Evolutionary conservation across 2,113 vertebrate species (phyloP).

Genomic region (Xiphias gladius): DNA sequence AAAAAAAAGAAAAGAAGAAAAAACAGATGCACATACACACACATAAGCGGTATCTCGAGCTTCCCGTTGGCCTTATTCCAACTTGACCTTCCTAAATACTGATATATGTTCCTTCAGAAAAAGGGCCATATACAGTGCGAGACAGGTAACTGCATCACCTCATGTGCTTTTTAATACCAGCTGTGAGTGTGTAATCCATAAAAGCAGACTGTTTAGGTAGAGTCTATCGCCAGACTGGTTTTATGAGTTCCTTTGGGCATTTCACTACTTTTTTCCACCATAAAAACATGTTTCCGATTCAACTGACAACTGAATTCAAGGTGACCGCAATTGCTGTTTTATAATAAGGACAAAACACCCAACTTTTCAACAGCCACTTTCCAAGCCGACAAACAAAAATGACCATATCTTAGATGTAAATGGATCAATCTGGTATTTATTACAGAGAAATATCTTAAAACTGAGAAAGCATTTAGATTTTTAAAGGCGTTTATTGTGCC

Average conservation of each 20-base stretch:
- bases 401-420: conserved; percentile 6
- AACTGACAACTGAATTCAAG: conserved; percentile 6
- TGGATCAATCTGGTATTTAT: not conserved
- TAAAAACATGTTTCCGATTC: conserved; percentile 41
- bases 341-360: conserved; percentile 12
- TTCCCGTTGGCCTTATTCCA: not conserved
- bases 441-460: conserved; percentile 3
- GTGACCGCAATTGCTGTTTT: conserved; percentile 4
- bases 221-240: not conserved
- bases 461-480: not conserved
- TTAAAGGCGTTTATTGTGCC: not conserved
- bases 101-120: no score
- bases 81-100: conserved; percentile 19
- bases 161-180: conserved; percentile 6
- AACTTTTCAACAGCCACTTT: conserved; percentile 15
- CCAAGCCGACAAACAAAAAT: conserved; percentile 22
- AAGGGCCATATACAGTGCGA: no score
- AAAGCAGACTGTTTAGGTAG: not conserved
- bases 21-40: not conserved
- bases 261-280: conserved; percentile 30
- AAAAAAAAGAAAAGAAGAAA: not conserved
- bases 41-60: not conserved
- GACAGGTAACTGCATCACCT: not conserved
- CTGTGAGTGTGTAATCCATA: not conserved
- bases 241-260: conserved; percentile 23